These are phyloP conservation scores for Himalopsyche kuldschensis DNA, from an alignment of 2,888 invertebrate species.

Conservation along the genomic window DNA sequence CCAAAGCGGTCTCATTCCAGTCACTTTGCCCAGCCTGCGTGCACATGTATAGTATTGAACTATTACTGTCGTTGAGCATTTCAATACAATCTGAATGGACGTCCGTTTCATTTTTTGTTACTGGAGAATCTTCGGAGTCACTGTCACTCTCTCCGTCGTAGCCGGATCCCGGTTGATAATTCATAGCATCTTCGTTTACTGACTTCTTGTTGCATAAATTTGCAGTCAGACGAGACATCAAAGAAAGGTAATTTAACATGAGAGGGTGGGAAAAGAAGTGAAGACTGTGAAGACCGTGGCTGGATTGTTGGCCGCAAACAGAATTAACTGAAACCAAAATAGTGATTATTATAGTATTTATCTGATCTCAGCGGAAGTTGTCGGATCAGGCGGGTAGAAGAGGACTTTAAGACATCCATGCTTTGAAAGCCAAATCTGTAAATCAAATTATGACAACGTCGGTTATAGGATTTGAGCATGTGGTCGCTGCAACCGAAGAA, in stretches of 20 bases:
- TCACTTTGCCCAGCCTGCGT: constrained; percentile 58
- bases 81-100: constrained; percentile 63
- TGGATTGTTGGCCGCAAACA: constrained; percentile 58
- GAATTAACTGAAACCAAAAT: constrained; percentile 51
- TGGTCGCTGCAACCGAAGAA: too few relatives aligned
- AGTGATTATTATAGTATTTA: background rate
- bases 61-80: constrained; percentile 65
- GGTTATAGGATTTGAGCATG: too few relatives aligned
- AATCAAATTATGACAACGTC: too few relatives aligned
- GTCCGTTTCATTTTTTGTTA: constrained; percentile 53
- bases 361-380: too few relatives aligned
- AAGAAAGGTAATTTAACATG: constrained; percentile 51
- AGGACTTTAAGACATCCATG: too few relatives aligned
- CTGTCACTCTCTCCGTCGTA: constrained; percentile 63
- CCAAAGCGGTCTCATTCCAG: constrained; percentile 61
- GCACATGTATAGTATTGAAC: constrained; percentile 51
- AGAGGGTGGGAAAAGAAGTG: constrained; percentile 52
- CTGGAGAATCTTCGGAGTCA: constrained; percentile 56
- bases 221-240: constrained; percentile 53
- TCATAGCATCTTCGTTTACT: constrained; percentile 55
- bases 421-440: too few relatives aligned
- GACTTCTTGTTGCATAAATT: constrained; percentile 55
- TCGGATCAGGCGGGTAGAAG: too few relatives aligned
- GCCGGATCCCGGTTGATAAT: constrained; percentile 50
- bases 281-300: constrained; percentile 44